Base-by-base conservation (phyloP, 1,140 invertebrate species). In the Andricus grossulariae region DNA sequence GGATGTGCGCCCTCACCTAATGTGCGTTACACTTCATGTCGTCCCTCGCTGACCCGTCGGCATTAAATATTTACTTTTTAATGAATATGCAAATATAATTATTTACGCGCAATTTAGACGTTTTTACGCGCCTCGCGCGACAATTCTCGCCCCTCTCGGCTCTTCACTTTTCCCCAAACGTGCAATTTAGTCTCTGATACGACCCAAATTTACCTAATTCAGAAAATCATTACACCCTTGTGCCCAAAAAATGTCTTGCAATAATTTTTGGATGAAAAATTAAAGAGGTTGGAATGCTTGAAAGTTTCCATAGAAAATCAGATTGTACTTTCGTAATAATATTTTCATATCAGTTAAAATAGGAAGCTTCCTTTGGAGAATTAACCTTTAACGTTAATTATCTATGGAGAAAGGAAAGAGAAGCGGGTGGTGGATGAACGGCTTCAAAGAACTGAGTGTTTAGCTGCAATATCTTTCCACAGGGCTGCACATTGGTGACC, bases 41-140 rank as follows among this genome's bases (percentile, higher is more conserved):
- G 80, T 79, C 84, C 85, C 85, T 83, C 80, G 77, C 78, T 77
- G 80, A 82, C 81, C 73, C 79, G 70, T 75, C 77, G 72, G 81
- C 83, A 87, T 91, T 92, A 91, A 91, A 91, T 92, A 91, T 92
- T 92, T 91, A 91, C 90, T 86, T 91, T 91, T 88, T 87, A 89
- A 92, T 92, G 90, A 92, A 92, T 92, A 92, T 92, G 91, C 89
- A 91, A 92, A 92, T 90, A 90, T 90, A 90, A 91, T 91, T 91
- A 91, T 91, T 91, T 90, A 91, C 88, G 88, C 89, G 88, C 89
- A 90, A 90, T 91, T 91, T 90, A 87, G 87, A 85, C 87, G 87
- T 91, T 91, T 91, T 91, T 91, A 88, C 88, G 84, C 88, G 81
- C 77, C 77, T 71, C 81, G 80, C 84, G 80, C 74, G 78, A 57